Percentiles rank a stretch among this genome's conserved stretches.
Conservation (phyloP, 2,888 invertebrate species). For the Tenthredo livida region DNA sequence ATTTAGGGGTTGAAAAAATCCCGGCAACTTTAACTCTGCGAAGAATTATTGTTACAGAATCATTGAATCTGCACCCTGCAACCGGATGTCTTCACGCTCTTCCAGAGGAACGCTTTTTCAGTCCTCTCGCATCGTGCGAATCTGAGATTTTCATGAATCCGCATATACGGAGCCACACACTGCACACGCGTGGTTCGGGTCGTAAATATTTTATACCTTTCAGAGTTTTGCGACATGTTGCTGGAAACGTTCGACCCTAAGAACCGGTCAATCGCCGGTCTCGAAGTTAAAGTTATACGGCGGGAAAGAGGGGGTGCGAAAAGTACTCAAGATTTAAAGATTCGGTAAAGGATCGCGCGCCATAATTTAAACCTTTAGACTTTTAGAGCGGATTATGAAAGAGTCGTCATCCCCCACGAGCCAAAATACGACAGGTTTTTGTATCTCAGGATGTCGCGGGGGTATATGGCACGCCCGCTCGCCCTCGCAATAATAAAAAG, state of each 20-base stretch:
- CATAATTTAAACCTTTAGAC: neutral
- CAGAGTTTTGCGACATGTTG: conserved; percentile 38
- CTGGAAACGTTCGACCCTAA: conserved; percentile 30
- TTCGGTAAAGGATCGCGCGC: neutral
- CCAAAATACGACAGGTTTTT: conserved; percentile 24
- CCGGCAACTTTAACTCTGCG: neutral
- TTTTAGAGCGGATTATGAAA: conserved; percentile 14
- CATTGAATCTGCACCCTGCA: neutral
- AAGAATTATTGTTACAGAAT: neutral
- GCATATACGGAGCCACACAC: neutral
- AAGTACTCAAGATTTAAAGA: conserved; percentile 38
- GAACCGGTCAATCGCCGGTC: conserved; percentile 17
- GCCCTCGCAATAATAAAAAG: conserved; percentile 43
- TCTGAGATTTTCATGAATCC: neutral
- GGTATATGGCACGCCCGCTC: neutral
- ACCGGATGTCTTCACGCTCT: neutral
- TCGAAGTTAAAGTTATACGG: conserved; percentile 20
- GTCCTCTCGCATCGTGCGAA: too few species aligned
- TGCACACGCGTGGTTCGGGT: neutral
- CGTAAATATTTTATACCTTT: conserved; percentile 46
- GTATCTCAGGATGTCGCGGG: conserved; percentile 15
- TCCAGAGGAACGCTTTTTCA: neutral
- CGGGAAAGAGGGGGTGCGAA: neutral
- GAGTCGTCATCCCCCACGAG: neutral
- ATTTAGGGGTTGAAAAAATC: neutral